Percentiles rank a stretch among this genome's conserved stretches.
phyloP scores from a whole-genome alignment of 2,888 invertebrate species.

The Luffia ferchaultella region DNA sequence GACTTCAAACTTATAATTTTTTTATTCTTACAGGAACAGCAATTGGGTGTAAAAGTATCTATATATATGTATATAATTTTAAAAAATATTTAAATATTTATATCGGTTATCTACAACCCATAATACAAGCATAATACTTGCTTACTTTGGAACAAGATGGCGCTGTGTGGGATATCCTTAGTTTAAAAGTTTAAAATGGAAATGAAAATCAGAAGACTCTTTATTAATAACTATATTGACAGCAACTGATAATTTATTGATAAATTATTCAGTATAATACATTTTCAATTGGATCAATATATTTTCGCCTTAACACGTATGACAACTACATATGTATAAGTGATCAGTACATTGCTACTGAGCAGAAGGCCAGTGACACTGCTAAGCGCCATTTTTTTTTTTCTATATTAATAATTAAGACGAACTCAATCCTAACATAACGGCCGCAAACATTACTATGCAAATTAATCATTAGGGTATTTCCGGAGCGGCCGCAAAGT shows the following conservation, averaged over 20 bases:
- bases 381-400: conserved; percentile 27
- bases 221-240: neutral
- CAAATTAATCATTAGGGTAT: conserved; percentile 62
- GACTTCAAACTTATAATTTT: too few species aligned
- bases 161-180: too few species aligned
- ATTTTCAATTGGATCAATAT: too few species aligned
- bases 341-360: neutral
- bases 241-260: neutral
- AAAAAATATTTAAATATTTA: too few species aligned
- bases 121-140: too few species aligned
- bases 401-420: conserved; percentile 20
- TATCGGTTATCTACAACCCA: too few species aligned
- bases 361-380: conserved; percentile 47
- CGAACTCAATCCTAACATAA: conserved; percentile 55
- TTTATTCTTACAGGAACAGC: too few species aligned
- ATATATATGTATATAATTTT: too few species aligned
- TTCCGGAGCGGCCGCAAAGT: conserved; percentile 59
- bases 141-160: too few species aligned
- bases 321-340: neutral
- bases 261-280: neutral
- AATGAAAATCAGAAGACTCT: too few species aligned
- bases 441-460: conserved; percentile 58
- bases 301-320: neutral
- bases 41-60: too few species aligned
- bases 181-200: too few species aligned